phyloP scores from a whole-genome alignment of 2,797 vertebrate species.

The Siniperca undulata region DNA sequence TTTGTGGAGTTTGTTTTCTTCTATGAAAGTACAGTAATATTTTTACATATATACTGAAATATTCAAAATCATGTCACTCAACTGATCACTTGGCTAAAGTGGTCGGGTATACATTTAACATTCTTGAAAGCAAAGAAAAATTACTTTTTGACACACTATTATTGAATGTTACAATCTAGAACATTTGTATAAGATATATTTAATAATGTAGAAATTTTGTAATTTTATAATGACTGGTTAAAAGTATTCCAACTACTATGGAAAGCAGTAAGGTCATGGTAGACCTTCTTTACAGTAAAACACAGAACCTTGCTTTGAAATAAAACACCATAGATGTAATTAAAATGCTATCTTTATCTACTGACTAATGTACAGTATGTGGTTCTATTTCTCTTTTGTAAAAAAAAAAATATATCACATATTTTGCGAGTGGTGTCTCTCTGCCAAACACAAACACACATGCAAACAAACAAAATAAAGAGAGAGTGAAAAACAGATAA shows the following conservation, averaged over 20 bases:
- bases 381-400: background rate
- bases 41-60: background rate
- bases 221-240: background rate
- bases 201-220: background rate
- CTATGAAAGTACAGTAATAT: background rate
- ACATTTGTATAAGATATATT: background rate
- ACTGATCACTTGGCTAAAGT: background rate
- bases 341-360: background rate
- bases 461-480: slow-evolving; percentile 10
- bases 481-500: background rate
- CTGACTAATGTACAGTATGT: background rate
- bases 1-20: background rate
- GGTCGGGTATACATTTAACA: background rate
- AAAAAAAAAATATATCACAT: background rate
- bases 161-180: background rate
- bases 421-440: background rate
- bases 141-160: background rate
- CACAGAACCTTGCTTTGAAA: background rate
- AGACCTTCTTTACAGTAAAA: background rate
- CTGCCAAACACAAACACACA: slow-evolving; percentile 18
- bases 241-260: background rate
- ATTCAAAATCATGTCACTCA: background rate
- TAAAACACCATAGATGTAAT: background rate
- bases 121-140: background rate
- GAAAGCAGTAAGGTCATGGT: background rate